phyloP scores from a whole-genome alignment of 2,113 vertebrate species.

The human (Homo sapiens) region GRCh38 chr14:94426501-94427000 shows the following conservation, averaged over 20 bases:
- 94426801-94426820: background rate
- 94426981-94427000: background rate
- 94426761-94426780: background rate
- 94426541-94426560: background rate
- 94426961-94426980: background rate
- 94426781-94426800: background rate
- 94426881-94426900: background rate
- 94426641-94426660: background rate
- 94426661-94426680: background rate
- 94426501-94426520: background rate
- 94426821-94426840: background rate
- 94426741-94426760: background rate
- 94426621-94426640: background rate
- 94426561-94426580: background rate
- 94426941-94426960: background rate
- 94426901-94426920: too few species aligned
- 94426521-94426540: background rate
- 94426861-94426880: background rate
- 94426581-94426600: background rate
- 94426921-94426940: background rate
- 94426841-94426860: background rate
- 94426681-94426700: background rate
- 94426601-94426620: background rate
- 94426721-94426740: background rate
- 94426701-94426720: background rate